Base-by-base conservation (phyloP, 2,797 vertebrate species). In the Halcyon chelicuti region DNA sequence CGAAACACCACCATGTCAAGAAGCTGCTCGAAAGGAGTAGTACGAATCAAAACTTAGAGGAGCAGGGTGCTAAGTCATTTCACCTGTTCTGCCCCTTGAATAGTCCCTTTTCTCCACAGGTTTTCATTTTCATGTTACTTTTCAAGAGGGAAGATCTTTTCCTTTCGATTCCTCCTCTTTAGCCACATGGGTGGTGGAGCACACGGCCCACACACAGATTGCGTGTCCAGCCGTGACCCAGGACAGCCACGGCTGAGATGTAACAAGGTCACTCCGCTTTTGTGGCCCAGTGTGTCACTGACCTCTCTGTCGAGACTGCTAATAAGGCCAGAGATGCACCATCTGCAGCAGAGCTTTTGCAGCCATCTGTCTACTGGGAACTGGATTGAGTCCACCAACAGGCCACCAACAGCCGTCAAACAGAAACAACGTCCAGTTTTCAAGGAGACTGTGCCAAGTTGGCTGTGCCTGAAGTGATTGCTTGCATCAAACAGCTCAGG, bases 301-400 rank as follows among this genome's bases (percentile, higher is more conserved):
- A 95, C 93, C 88, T 77, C 94, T 93, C 90, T 89, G 83, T 76
- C 2, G 5, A 94, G 77, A 40, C 77, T 87, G 90, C 52, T 88
- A 96, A 93, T 86, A 84, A 94, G 61, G 89, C 86, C 88, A 95
- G 93, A 33, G 90, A 90, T 67, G 80, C 80, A 93, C 90, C 95
- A 95, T 94, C 94, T 95, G 96, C 89, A 95, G 92, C 77, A 71
- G 86, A 72, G 72, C 42, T 95, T 93, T 55, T 44, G 67, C 81
- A 93, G 86, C 95, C 95, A 95, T 96, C 95, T 95, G 94, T 91
- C 86, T 92, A 10, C 77, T 93, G 91, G 93, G 77, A 95, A 93
- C 92, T 95, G 94, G 94, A 96, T 51, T 9, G 86, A 89, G 83
- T 73, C 94, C 94, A 96, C 94, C 93, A 95, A 76, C 88, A 88